Percentiles rank a stretch among this genome's conserved stretches.
Conservation (phyloP, 2,113 vertebrate species). For the Aplodontia rufa region DNA sequence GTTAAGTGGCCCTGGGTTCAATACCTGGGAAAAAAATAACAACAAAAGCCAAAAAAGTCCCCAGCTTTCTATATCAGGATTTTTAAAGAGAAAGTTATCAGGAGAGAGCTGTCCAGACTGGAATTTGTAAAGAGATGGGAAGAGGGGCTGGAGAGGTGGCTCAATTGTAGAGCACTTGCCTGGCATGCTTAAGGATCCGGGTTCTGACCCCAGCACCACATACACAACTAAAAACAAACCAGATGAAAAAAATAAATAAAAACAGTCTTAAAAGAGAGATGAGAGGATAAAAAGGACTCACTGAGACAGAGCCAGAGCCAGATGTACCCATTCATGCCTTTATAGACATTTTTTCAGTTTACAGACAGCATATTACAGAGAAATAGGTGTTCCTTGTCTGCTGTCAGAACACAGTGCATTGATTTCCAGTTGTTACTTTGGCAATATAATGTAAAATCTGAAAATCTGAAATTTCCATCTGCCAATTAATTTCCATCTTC, state of each 20-base stretch:
- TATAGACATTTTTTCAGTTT: fast-evolving
- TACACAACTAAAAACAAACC: too few species aligned
- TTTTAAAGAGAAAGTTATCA: background rate
- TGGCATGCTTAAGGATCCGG: too few species aligned
- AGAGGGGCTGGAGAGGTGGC: too few species aligned
- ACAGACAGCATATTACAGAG: background rate
- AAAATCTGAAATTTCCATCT: background rate
- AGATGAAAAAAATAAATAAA: too few species aligned
- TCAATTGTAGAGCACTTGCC: too few species aligned
- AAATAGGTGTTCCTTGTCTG: fast-evolving
- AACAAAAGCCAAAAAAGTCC: too few species aligned
- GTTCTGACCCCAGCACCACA: too few species aligned
- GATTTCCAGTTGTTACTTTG: background rate
- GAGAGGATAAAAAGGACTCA: too few species aligned
- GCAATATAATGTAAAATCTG: background rate
- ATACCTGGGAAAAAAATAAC: too few species aligned
- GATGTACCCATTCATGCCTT: fast-evolving
- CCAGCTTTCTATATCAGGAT: fast-evolving
- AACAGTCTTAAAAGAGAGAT: too few species aligned
- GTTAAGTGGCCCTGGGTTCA: too few species aligned
- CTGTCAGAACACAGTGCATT: background rate
- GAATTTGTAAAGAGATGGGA: background rate
- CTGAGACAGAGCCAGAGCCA: background rate
- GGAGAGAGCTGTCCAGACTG: background rate
- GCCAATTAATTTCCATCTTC: background rate